Conservation (phyloP, 1,140 invertebrate species). For the Cydia fagiglandana region DNA sequence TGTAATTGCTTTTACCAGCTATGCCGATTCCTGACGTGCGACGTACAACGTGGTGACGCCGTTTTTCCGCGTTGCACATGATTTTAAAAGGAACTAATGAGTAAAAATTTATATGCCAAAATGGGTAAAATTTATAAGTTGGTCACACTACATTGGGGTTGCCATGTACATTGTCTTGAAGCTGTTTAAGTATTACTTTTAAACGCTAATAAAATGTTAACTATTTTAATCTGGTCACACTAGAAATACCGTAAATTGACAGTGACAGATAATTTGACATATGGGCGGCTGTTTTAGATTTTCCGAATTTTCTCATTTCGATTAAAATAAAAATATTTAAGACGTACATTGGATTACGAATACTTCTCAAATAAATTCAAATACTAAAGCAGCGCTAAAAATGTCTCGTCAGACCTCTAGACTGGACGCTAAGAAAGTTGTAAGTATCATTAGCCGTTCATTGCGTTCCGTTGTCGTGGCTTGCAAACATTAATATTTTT, state of each 20-base stretch:
- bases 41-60: no score
- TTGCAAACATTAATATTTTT: constrained; percentile 10
- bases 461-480: not conserved
- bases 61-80: no score
- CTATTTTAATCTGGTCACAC: not conserved
- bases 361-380: not conserved
- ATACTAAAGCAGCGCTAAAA: constrained; percentile 37
- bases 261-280: not conserved
- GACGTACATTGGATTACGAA: not conserved
- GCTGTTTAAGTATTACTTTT: not conserved
- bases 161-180: not conserved
- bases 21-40: no score
- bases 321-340: not conserved
- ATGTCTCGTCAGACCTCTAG: constrained; percentile 76
- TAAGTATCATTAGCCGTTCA: constrained; percentile 48
- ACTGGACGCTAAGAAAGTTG: constrained; percentile 77
- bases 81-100: no score
- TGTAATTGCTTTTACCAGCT: no score
- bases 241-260: not conserved
- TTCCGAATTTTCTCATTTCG: not conserved
- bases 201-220: not conserved
- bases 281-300: not conserved
- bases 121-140: not conserved
- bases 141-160: not conserved
- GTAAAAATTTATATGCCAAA: not conserved